A percentile compares a stretch with the other conserved stretches of the same genome.
phyloP scores from a whole-genome alignment of 2,113 vertebrate genomes.

The Camelus bactrianus region DNA sequence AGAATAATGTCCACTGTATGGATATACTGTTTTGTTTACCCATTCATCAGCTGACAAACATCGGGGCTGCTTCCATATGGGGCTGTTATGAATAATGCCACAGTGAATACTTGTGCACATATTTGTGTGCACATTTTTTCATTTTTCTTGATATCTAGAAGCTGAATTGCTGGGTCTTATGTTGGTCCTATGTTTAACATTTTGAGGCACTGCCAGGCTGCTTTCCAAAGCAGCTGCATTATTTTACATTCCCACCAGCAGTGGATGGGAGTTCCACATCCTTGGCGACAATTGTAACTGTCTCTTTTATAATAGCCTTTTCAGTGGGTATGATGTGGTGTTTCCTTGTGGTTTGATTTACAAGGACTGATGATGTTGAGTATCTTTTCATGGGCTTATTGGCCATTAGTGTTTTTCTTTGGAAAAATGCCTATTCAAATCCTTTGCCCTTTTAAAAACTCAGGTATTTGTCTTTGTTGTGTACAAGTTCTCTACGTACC shows the following conservation, averaged over 20 bases:
- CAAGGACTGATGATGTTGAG: neutral
- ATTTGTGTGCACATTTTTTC: neutral
- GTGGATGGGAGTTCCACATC: neutral
- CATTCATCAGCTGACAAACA: neutral
- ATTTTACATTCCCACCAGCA: neutral
- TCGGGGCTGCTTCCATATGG: neutral
- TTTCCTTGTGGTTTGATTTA: neutral
- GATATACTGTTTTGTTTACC: neutral
- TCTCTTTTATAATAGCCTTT: neutral
- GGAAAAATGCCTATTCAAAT: neutral
- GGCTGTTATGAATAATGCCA: neutral
- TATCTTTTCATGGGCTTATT: neutral
- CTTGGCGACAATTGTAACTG: neutral
- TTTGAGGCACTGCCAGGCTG: neutral
- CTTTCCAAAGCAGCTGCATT: neutral
- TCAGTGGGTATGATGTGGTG: neutral
- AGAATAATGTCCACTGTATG: neutral
- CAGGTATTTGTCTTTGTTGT: neutral
- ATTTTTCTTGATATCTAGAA: neutral
- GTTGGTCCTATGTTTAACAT: neutral
- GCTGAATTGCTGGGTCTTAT: neutral
- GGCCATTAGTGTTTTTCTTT: neutral
- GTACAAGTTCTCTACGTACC: neutral
- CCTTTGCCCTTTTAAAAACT: neutral
- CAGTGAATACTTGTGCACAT: neutral